Percentiles rank a stretch among this genome's conserved stretches.
phyloP scores from a whole-genome alignment of 2,797 vertebrate genomes.

The Syngnathus acus region DNA sequence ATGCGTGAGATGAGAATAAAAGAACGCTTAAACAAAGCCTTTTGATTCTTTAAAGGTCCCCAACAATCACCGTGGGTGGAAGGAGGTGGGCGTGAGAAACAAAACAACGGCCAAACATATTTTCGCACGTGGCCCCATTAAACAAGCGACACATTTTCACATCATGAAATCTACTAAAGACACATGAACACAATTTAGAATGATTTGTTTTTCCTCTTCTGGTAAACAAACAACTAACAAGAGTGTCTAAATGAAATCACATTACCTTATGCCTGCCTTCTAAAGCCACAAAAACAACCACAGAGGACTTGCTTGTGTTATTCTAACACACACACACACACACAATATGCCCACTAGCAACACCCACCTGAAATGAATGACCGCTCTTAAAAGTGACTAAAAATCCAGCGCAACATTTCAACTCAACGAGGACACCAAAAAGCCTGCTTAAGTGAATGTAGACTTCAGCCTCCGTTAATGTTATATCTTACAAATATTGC shows the following conservation, averaged over 20 bases:
- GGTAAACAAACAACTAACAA: neutral
- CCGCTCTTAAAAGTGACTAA: neutral
- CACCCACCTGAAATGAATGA: neutral
- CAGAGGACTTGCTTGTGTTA: neutral
- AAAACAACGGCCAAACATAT: neutral
- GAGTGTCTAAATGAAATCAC: neutral
- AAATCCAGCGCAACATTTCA: neutral
- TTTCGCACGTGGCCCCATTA: neutral
- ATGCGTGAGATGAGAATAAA: neutral
- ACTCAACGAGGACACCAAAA: neutral
- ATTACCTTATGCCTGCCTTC: neutral
- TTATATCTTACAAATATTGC: constrained; percentile 40
- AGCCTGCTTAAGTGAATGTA: constrained; percentile 20
- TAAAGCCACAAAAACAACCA: neutral
- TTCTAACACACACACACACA: neutral
- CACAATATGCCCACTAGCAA: neutral
- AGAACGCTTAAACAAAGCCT: neutral
- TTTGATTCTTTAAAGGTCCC: neutral
- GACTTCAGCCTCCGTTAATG: constrained; percentile 6
- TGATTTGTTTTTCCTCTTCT: neutral
- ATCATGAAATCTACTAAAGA: neutral
- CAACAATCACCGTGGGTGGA: neutral
- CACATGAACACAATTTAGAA: neutral
- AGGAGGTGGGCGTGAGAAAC: neutral
- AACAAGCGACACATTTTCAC: neutral